Base-by-base conservation (phyloP, 2,797 vertebrate species). In the Malurus splendens region DNA sequence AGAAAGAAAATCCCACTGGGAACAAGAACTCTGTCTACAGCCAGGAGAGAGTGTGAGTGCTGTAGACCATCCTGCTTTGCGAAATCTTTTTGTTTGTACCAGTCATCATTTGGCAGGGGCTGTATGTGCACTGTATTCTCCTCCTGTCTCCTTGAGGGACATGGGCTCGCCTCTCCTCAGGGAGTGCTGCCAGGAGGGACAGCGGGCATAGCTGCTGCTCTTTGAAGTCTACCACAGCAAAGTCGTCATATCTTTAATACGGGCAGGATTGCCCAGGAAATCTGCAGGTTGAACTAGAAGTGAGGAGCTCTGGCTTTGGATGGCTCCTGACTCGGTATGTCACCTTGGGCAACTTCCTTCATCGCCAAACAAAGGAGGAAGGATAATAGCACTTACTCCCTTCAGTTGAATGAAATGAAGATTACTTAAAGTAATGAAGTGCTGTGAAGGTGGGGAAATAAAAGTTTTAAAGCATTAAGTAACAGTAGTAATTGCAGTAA, bases 141-240 rank as follows among this genome's bases (percentile, higher is more conserved):
- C 45, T 64, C 25, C 82, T 20, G 38, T 45, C 67, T 27, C 4
- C 7, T 12, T 42, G 38, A 73, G 57, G 82, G 62, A 18, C 38
- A 6, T 2, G 10, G 60, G 72, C 52, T 73, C 6, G 17, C 52
- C 38, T 75, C n/a, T 77, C 76, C 14, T 42, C 23, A 2, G 32
- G 48, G 44, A 17, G n/a, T 25, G 56, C 57, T 89, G 81, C 78
- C 83, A 51, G 51, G 38, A 78, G 52, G 60, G 62, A 62, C 32
- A 45, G 28, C 0, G 0, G 51, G 44, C 3, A 3, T 5, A 17
- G 27, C 67, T 82, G 50, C 57, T 54, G 19, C 24, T 45, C 50
- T 92, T 94, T 82, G 89, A 93, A 90, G 79, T 79, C 67, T 51
- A 14, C 57, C 52, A 54, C 66, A 48, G 14, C 71, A 28, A 92